Base-by-base conservation (phyloP, 1,140 invertebrate species). In the Bombus sylvicola region DNA sequence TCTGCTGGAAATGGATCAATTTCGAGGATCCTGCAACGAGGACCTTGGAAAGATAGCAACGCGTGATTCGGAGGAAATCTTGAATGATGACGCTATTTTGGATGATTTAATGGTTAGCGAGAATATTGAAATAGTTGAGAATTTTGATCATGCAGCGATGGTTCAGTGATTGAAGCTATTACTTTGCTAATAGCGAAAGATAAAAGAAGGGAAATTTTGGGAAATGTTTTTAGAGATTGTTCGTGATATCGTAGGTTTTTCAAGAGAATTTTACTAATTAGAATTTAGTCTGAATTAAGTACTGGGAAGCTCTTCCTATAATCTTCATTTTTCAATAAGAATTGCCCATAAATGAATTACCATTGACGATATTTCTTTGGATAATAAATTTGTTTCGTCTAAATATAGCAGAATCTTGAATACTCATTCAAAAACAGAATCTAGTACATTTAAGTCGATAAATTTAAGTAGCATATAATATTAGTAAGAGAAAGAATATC, bases 1-100 rank as follows among this genome's bases (percentile, higher is more conserved):
- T 87, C 71, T 4, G 13, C 18, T 81, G 77, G 88, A 89, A 89
- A 87, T 75, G 84, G 78, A 85, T 85, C 78, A 74, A 81, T 81
- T 68, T 81, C 53, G 13, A 8, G 47, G 34, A 75, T 41, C 22
- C 47, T 34, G 34, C n/a, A 47, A 22, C 34, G 66, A 8, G 31
- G 2, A 31, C 9, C 1, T 10, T 2, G n/a, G 34, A 81, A 22
- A n/a, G 34, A 8, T 15, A 31, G 18, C 43, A 2, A 31, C 12
- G 57, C 13, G 57, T 41, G 3, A 77, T 62, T 57, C 34, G 31
- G 22, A 12, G 22, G 22, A 37, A 37, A 34, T 75, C 74, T 13
- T 4, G 1, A 53, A 76, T 4, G 25, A 62, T 41, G 57, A 9
- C 3, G 15, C 37, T 25, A 59, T 76, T 59, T 34, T 34, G 28